Conservation (phyloP, 2,888 invertebrate genomes). For the Papilio gigon region DNA sequence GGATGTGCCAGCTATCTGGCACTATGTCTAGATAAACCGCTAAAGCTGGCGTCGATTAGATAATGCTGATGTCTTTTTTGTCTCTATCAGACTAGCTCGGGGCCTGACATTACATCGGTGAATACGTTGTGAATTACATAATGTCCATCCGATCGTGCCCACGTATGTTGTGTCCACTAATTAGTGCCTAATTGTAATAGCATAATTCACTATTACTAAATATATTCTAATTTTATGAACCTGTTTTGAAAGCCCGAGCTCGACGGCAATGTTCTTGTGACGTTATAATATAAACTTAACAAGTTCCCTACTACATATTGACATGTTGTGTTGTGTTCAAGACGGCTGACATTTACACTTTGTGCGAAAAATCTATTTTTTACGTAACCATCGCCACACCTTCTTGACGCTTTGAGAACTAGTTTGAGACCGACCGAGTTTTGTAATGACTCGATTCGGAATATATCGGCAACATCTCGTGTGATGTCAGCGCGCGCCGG, state of each 20-base stretch:
- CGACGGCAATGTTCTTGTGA: background rate
- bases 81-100: background rate
- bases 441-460: conserved; percentile 20
- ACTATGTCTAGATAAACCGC: background rate
- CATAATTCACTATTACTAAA: too few species aligned
- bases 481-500: background rate
- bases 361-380: conserved; percentile 4
- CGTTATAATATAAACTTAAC: too few species aligned
- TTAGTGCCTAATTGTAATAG: too few species aligned
- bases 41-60: background rate
- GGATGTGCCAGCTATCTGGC: background rate
- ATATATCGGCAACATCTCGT: conserved; percentile 5
- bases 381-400: conserved; percentile 6
- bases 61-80: background rate
- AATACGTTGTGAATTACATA: too few species aligned
- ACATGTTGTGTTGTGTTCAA: background rate
- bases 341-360: background rate
- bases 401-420: background rate
- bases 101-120: background rate
- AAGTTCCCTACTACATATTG: too few species aligned
- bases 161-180: too few species aligned
- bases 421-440: background rate
- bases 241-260: background rate
- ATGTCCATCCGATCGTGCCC: too few species aligned
- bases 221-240: background rate